Evolutionary conservation across 92 coral and sea anemone species (phyloP).

Genomic region (Actinostola sp.): DNA sequence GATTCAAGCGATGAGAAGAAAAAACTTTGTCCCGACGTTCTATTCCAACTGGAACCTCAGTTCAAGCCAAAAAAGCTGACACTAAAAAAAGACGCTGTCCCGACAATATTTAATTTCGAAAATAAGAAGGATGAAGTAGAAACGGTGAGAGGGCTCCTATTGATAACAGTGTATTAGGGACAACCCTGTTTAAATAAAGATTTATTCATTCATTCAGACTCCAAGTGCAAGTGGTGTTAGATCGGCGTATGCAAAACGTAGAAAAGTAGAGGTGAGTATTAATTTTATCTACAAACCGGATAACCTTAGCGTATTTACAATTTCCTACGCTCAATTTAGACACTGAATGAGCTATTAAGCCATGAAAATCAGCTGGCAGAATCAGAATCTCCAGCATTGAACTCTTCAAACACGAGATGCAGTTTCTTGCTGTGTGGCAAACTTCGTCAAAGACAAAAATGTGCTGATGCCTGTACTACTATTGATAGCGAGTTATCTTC

Average conservation of each 20-base stretch:
- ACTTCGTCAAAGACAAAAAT: neutral
- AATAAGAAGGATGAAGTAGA: constrained; percentile 10
- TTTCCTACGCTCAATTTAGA: neutral
- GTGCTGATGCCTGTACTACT: neutral
- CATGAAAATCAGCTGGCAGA: constrained; percentile 7
- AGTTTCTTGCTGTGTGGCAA: constrained; percentile 11
- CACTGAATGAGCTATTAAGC: constrained; percentile 20
- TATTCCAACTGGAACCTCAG: constrained; percentile 6
- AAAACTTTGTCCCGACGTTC: constrained; percentile 15
- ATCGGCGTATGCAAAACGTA: constrained; percentile 15
- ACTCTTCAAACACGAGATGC: constrained; percentile 15
- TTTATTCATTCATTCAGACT: constrained; percentile 4
- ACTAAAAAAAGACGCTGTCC: constrained; percentile 29
- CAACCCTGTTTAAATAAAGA: too few relatives aligned
- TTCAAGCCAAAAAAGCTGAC: constrained; percentile 19
- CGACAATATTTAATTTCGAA: constrained; percentile 27
- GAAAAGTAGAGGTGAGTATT: constrained; percentile 20
- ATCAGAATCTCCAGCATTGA: neutral
- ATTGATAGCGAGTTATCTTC: neutral
- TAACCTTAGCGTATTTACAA: neutral
- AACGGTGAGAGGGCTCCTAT: neutral
- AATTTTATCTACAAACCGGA: neutral
- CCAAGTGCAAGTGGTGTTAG: constrained; percentile 6
- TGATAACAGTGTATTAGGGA: too few relatives aligned
- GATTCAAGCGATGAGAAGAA: constrained; percentile 11